A percentile compares a stretch with the other conserved stretches of the same genome.
phyloP scores from a whole-genome alignment of 2,888 invertebrate genomes.

The Scaptomyza flava region DNA sequence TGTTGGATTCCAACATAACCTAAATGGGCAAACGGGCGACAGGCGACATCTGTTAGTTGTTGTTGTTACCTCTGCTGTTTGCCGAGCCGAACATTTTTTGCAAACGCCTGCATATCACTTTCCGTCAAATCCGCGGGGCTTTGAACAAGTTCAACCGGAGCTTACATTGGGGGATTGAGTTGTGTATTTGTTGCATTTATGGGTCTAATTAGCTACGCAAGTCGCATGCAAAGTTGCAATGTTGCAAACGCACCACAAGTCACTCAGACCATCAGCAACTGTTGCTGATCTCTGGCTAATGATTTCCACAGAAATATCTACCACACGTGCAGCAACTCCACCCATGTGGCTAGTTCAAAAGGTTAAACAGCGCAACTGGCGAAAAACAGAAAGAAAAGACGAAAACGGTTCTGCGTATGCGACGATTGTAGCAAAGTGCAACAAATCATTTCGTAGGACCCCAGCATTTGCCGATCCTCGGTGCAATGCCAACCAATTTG shows the following conservation, averaged over 20 bases:
- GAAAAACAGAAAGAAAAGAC: not conserved
- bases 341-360: constrained; percentile 72
- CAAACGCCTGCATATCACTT: constrained; percentile 78
- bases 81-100: constrained; percentile 61
- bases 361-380: constrained; percentile 71
- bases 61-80: constrained; percentile 24
- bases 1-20: constrained; percentile 70
- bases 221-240: constrained; percentile 72
- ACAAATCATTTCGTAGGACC: constrained; percentile 67
- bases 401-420: constrained; percentile 71
- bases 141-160: constrained; percentile 50
- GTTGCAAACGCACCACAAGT: constrained; percentile 2
- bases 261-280: constrained; percentile 21
- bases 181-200: constrained; percentile 59
- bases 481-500: constrained; percentile 71
- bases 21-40: constrained; percentile 71
- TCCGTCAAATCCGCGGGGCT: constrained; percentile 73
- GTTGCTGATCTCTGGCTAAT: constrained; percentile 57
- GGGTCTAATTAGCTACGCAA: constrained; percentile 84
- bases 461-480: constrained; percentile 27
- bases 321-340: constrained; percentile 47
- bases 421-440: constrained; percentile 71
- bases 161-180: constrained; percentile 59
- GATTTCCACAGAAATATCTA: constrained; percentile 61
- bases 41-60: constrained; percentile 64